Conservation (phyloP, 2,888 invertebrate species). For the Drosophila lacicola region DNA sequence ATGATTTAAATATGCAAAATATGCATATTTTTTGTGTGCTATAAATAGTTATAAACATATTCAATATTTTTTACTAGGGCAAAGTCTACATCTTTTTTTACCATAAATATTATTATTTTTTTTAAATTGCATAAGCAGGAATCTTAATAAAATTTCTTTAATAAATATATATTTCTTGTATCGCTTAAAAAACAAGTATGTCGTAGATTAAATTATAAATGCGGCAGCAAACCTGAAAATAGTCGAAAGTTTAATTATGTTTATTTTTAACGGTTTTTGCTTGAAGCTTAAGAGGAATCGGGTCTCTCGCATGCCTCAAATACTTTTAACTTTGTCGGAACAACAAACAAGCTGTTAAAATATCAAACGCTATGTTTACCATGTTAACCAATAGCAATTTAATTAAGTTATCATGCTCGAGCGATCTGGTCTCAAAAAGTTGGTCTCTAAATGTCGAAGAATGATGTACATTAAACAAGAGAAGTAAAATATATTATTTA, state of each 20-base stretch:
- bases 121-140: not conserved
- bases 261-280: not conserved
- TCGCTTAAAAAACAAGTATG: not conserved
- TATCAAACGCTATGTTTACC: not conserved
- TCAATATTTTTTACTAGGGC: not conserved
- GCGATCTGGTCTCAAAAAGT: not conserved
- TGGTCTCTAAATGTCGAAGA: too few species aligned
- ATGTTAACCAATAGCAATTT: constrained; percentile 8
- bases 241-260: not conserved
- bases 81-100: too few species aligned
- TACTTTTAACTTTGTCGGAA: not conserved
- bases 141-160: not conserved
- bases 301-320: not conserved
- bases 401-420: constrained; percentile 21
- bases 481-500: too few species aligned
- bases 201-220: not conserved
- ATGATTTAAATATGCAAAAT: not conserved
- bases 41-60: not conserved
- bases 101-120: not conserved
- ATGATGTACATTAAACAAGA: too few species aligned
- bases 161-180: not conserved
- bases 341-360: constrained; percentile 3
- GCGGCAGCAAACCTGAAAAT: not conserved
- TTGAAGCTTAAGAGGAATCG: not conserved
- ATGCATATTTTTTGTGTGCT: not conserved